Conservation (phyloP, 2,113 vertebrate genomes). For the Mastomys natalensis region DNA sequence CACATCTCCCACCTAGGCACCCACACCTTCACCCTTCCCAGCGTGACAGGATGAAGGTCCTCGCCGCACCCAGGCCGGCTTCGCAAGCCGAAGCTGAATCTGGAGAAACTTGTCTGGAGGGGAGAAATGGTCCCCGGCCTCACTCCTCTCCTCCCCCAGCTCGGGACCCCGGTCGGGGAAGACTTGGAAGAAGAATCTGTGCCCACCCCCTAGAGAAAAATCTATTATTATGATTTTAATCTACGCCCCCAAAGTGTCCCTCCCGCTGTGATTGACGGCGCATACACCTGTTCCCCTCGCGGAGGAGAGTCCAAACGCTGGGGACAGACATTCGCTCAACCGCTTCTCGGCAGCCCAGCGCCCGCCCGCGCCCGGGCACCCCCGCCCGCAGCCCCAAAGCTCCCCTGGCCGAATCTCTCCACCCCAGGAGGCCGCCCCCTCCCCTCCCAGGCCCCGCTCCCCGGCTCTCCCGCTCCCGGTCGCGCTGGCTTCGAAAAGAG, state of each 20-base stretch:
- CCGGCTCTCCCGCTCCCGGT: slow-evolving; percentile 46
- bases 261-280: slow-evolving; percentile 85
- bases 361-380: neutral
- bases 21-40: slow-evolving; percentile 44
- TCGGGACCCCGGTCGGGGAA: slow-evolving; percentile 61
- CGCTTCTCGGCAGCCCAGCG: slow-evolving; percentile 70
- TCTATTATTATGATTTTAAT: slow-evolving; percentile 76
- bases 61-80: slow-evolving; percentile 56
- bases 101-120: slow-evolving; percentile 60
- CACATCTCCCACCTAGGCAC: neutral
- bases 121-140: slow-evolving; percentile 21
- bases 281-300: slow-evolving; percentile 88
- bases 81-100: slow-evolving; percentile 26
- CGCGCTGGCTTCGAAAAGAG: slow-evolving; percentile 70
- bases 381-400: neutral
- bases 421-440: slow-evolving; percentile 39
- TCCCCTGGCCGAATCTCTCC: slow-evolving; percentile 48
- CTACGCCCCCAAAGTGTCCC: slow-evolving; percentile 79
- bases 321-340: slow-evolving; percentile 78
- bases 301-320: slow-evolving; percentile 74
- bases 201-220: slow-evolving; percentile 78
- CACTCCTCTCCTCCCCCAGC: slow-evolving; percentile 57
- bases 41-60: slow-evolving; percentile 45
- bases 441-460: slow-evolving; percentile 44
- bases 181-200: slow-evolving; percentile 65